Evolutionary conservation across 2,797 vertebrate species (phyloP), one percentile per base, ranked within the genome.

Genomic region (Acanthis flammea): DNA sequence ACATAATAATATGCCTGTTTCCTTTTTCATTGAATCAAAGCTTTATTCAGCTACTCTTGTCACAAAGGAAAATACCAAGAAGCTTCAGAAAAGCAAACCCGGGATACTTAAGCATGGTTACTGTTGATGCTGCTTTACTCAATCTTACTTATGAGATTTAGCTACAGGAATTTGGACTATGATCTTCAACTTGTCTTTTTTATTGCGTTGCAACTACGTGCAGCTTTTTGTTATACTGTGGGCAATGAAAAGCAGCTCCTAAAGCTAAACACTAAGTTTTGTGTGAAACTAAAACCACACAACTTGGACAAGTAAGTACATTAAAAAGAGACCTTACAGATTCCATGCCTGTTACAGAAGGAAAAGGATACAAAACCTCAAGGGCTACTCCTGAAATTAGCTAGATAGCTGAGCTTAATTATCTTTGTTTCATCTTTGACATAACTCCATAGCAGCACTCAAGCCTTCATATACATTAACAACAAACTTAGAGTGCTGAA

Each of bases 151-250:
- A 31, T 44, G 54, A 95, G 83, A 92, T 51, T 93, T 61, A 85
- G 76, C 86, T 88, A 75, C 72, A 83, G 27, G 27, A 60, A 95
- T 54, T 92, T 41, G 25, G 15, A 90, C 62, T 93, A 41, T 35
- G 63, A 65, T 86, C 78, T 95, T 96, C 71, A 66, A 79, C 4
- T 63, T 72, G 42, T 33, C 88, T 82, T 81, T 95, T 71, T 83
- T 76, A 94, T 55, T 76, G 79, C 50, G 90, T 13, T 47, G 86
- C 48, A 93, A 83, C 73, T 85, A 88, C 39, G 84, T 33, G 41
- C 21, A 88, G 13, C 7, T 79, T 66, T 92, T 84, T 67, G 21
- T 57, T 75, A 55, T 7, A 50, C 16, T 47, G 8, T 39, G 81
- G 17, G 13, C 73, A 91, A 77, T 12, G 14, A 55, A 84, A 83